Conservation (phyloP, 2,888 invertebrate genomes). For the Nyleta sp. region DNA sequence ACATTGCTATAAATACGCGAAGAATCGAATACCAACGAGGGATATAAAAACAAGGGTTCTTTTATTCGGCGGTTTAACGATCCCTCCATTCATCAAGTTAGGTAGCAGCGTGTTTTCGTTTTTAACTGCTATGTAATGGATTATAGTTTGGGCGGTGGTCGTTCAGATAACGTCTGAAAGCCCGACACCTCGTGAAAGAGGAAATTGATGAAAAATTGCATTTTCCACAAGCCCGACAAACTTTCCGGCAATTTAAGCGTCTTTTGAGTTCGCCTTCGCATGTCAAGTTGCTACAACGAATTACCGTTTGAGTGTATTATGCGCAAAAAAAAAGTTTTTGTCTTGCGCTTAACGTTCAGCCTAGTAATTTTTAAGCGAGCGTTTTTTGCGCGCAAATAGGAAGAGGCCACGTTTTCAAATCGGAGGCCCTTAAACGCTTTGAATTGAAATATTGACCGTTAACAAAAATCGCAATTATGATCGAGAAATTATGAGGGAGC, state of each 20-base stretch:
- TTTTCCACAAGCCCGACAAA: constrained; percentile 29
- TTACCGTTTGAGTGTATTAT: constrained; percentile 11
- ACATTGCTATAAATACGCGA: constrained; percentile 1
- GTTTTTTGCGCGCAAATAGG: background rate
- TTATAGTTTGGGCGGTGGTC: constrained; percentile 30
- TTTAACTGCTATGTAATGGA: constrained; percentile 36
- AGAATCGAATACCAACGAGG: constrained; percentile 3
- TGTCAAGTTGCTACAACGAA: constrained; percentile 7
- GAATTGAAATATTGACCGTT: constrained; percentile 25
- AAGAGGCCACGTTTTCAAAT: background rate
- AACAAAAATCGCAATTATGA: constrained; percentile 39
- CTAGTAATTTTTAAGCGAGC: background rate
- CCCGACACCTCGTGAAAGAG: constrained; percentile 16
- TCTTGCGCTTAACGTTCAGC: background rate
- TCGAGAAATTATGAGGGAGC: constrained; percentile 41
- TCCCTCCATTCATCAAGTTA: constrained; percentile 22
- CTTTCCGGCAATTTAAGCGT: constrained; percentile 26
- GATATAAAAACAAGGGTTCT: constrained; percentile 14
- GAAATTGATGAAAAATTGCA: constrained; percentile 33
- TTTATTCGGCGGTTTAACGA: constrained; percentile 23
- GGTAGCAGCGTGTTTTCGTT: constrained; percentile 23
- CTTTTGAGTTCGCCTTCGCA: constrained; percentile 14
- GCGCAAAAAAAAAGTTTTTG: background rate
- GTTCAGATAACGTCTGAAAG: constrained; percentile 38
- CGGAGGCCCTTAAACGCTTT: constrained; percentile 17